Evolutionary conservation across 2,797 vertebrate genomes (phyloP), one percentile per base, ranked within the genome.

Genomic region (Microctenopoma stevenorrisi): DNA sequence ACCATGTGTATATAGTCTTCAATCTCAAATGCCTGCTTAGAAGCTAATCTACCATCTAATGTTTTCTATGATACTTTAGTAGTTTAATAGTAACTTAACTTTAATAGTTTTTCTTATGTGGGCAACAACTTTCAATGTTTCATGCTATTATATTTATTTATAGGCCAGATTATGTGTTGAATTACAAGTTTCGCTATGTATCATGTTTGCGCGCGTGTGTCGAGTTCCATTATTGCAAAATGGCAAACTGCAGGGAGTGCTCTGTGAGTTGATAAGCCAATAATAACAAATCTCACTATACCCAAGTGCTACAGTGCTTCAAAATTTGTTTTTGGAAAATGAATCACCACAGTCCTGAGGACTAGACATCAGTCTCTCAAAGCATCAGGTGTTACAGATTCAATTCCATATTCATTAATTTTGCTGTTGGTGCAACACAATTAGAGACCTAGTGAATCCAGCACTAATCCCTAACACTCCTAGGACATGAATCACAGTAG

Each of bases 391-490:
- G 80, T 82, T 85, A 40, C 69, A 74, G 59, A 83, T 74, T 78
- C 64, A 78, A 82, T 74, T 80, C 83, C 62, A 72, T 73, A 72
- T 83, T 86, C 74, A 83, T 88, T 88, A 74, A 85, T 81, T 85
- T 85, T 83, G 68, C 76, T 87, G 60, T 85, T 91, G 76, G 73
- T 81, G 75, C 64, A 84, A 78, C 79, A 85, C 86, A 85, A 85
- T 86, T 85, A 80, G 84, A 80, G 66, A 83, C 74, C 80, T 50
- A 57, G 81, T 82, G 79, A 86, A 87, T 89, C 79, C 82, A 62
- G 79, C 72, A 84, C 72, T 92, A 91, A 91, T 94, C 89, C 84
- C 58, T 38, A 71, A 81, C 84, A 76, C 82, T 88, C 86, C 54
- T 53, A 83, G 89, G 88, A 88, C 85, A 87, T 80, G 77, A 89